Evolutionary conservation across 2,888 invertebrate genomes (phyloP), one percentile per base, ranked within the genome.

Genomic region (Synergus japonicus): DNA sequence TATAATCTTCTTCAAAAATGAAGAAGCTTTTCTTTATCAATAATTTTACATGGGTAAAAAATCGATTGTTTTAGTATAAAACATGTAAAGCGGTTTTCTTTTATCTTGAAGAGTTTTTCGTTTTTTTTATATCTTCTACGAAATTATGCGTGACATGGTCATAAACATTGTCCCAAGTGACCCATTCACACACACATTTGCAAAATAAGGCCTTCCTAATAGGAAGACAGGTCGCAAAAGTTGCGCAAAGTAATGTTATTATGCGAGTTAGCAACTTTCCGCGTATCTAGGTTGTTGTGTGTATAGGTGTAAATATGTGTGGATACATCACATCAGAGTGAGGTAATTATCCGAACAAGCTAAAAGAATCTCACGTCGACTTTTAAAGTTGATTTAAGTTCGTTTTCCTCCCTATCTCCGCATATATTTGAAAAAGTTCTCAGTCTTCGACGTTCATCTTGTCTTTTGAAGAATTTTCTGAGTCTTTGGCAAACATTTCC

Each of bases 191-290:
- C 37, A 37, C 37, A 37, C 37, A 37, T 37, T 37, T 5, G 5
- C 37, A 37, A 37, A 37, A 37, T 41, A 41, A 41, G 41, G 41
- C 65, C 9, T 66, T 66, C n/a, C 43, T n/a, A n/a, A 43, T 37
- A 7, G 5, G 44, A 66, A 44, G 66, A 66, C 66, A 66, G 18
- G 9, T 66, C 66, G n/a, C 12, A 8, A 8, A 66, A 66, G 66
- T 66, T 66, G 10, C 44, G 66, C 44, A 66, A 66, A 18, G 8
- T 66, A 66, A 66, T 41, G 44, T 18, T 44, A 66, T 66, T 66
- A 43, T 44, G 12, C 10, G n/a, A 66, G 66, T 44, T 66, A 18
- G 44, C 43, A 66, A 66, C 66, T 66, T 1, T 66, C 9, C 10
- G 18, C 22, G 43, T 66, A 66, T n/a, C 5, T 41, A 43, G 15